Conservation (phyloP, 1,140 invertebrate species). For the Formica selysi region DNA sequence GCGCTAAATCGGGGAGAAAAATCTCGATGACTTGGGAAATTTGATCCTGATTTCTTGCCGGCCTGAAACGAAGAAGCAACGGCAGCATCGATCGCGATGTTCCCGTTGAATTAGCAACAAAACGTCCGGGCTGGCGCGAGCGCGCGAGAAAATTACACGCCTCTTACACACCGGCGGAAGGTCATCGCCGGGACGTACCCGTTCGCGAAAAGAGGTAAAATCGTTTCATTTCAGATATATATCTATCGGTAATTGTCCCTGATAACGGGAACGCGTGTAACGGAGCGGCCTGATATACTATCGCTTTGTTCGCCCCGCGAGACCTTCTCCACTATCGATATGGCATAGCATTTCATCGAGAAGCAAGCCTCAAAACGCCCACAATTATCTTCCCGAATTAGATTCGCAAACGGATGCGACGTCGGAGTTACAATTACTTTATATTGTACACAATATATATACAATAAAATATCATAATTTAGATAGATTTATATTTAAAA, state of each 20-base stretch:
- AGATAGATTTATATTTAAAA: no score
- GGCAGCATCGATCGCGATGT: conserved; percentile 51
- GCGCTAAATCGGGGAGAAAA: conserved; percentile 30
- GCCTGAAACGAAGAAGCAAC: conserved; percentile 11
- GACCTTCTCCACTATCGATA: conserved; percentile 42
- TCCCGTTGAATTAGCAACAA: conserved; percentile 75
- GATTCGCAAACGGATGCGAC: neutral
- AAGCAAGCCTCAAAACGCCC: conserved; percentile 44
- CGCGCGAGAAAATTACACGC: conserved; percentile 69
- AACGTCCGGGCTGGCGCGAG: conserved; percentile 58
- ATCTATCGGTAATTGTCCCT: conserved; percentile 74
- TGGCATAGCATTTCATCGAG: conserved; percentile 49
- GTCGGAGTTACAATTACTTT: neutral
- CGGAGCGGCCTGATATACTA: conserved; percentile 72
- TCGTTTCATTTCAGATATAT: conserved; percentile 73
- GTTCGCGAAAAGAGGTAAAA: conserved; percentile 64
- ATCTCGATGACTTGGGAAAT: conserved; percentile 67
- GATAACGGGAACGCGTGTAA: conserved; percentile 76
- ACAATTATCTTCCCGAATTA: conserved; percentile 50
- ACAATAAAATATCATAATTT: neutral
- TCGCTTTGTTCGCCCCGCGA: conserved; percentile 71
- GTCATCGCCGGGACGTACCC: conserved; percentile 62
- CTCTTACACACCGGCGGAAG: conserved; percentile 63
- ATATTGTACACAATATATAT: neutral
- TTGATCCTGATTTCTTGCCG: conserved; percentile 63